Evolutionary conservation across 2,888 invertebrate species (phyloP).

Genomic region (Netelia inedita): DNA sequence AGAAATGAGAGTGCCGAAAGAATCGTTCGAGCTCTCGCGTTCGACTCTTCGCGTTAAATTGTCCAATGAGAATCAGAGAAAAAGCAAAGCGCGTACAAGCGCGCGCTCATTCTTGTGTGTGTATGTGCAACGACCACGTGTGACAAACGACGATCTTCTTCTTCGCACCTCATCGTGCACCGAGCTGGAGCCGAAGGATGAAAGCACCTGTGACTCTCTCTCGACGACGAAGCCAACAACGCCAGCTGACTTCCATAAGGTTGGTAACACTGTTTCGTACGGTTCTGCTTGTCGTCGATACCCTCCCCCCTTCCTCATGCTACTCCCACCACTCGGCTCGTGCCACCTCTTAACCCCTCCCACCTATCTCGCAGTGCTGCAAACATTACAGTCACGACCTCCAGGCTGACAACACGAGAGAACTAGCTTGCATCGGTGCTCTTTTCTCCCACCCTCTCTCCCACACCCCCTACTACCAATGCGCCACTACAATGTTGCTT

Average conservation of each 20-base stretch:
- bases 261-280: slow-evolving; percentile 61
- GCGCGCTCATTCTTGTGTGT: too few relatives aligned
- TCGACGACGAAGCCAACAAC: slow-evolving; percentile 7
- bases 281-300: slow-evolving; percentile 3
- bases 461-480: not conserved
- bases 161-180: not conserved
- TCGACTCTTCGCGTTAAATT: slow-evolving; percentile 17
- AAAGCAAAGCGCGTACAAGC: not conserved
- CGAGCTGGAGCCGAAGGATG: not conserved
- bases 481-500: slow-evolving; percentile 10
- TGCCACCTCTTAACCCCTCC: slow-evolving; percentile 28
- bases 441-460: too few relatives aligned
- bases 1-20: not conserved
- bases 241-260: slow-evolving; percentile 62
- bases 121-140: not conserved
- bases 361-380: slow-evolving; percentile 15
- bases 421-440: not conserved
- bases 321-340: not conserved
- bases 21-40: not conserved
- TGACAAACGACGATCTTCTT: slow-evolving; percentile 1
- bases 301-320: not conserved
- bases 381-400: slow-evolving; percentile 43
- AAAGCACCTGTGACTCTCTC: slow-evolving; percentile 56
- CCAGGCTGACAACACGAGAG: slow-evolving; percentile 25
- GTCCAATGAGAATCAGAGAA: not conserved